Conservation (phyloP, 2,113 vertebrate species). For the Lonchura striata region DNA sequence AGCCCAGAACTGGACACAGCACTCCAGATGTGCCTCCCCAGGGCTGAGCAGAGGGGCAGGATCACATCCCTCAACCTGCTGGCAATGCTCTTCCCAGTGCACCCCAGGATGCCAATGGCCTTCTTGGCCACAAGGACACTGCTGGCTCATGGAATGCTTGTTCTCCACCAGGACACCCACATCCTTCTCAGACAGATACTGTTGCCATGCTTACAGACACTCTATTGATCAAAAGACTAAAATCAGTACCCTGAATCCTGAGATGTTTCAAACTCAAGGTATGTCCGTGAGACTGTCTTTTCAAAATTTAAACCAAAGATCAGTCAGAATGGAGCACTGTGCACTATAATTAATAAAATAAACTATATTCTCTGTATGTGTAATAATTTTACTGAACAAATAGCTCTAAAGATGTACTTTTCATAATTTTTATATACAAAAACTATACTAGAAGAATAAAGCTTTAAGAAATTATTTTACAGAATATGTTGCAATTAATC, state of each 20-base stretch:
- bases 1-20: not conserved
- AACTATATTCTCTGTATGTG: not conserved
- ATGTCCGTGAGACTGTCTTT: not conserved
- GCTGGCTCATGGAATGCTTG: too few species aligned
- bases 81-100: not conserved
- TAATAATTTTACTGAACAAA: conserved; percentile 57
- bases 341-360: not conserved
- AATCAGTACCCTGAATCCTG: not conserved
- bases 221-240: not conserved
- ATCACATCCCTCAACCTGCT: fast-evolving
- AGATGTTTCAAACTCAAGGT: not conserved
- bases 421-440: conserved; percentile 56
- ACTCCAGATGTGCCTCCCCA: not conserved
- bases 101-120: fast-evolving
- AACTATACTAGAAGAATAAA: conserved; percentile 61
- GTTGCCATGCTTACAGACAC: not conserved
- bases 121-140: not conserved
- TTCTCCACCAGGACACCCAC: not conserved
- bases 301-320: not conserved
- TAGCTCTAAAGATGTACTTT: conserved; percentile 13
- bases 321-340: not conserved
- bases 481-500: conserved; percentile 24
- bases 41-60: not conserved
- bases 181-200: not conserved
- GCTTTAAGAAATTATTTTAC: conserved; percentile 54